Conservation (phyloP, 2,888 invertebrate species). For the Sturmia bella region DNA sequence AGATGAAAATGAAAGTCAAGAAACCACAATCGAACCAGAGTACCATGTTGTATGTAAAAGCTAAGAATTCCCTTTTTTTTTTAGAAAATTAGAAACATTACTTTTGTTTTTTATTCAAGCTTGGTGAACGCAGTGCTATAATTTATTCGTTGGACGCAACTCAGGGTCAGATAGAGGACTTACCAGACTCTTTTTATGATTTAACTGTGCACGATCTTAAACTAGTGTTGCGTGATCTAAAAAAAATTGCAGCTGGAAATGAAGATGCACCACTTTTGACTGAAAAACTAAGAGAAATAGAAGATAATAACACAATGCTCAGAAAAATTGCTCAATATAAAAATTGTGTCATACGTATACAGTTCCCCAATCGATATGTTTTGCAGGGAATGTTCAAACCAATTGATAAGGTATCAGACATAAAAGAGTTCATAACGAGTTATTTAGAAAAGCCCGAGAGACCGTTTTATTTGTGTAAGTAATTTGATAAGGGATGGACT, state of each 20-base stretch:
- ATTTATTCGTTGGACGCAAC: slow-evolving; percentile 86
- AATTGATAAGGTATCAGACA: slow-evolving; percentile 86
- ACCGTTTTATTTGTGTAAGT: slow-evolving; percentile 91
- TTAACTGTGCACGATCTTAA: slow-evolving; percentile 91
- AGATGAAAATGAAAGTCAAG: slow-evolving; percentile 58
- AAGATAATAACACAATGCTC: slow-evolving; percentile 84
- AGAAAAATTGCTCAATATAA: slow-evolving; percentile 87
- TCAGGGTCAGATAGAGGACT: slow-evolving; percentile 86
- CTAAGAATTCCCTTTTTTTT: no score
- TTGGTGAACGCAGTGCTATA: slow-evolving; percentile 89
- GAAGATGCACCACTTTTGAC: slow-evolving; percentile 90
- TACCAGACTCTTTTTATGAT: slow-evolving; percentile 94
- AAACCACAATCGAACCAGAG: slow-evolving; percentile 73
- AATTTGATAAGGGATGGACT: neutral
- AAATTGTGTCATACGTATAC: slow-evolving; percentile 90
- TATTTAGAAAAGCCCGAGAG: slow-evolving; percentile 86
- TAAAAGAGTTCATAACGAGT: slow-evolving; percentile 88
- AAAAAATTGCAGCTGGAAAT: slow-evolving; percentile 84
- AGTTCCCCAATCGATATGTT: slow-evolving; percentile 92
- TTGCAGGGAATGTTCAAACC: slow-evolving; percentile 93
- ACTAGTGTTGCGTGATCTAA: slow-evolving; percentile 88
- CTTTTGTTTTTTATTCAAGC: slow-evolving; percentile 82
- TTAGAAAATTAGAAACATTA: slow-evolving; percentile 15
- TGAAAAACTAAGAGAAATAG: slow-evolving; percentile 84
- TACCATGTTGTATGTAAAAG: slow-evolving; percentile 76